Evolutionary conservation across 2,888 invertebrate species (phyloP), one percentile per base, ranked within the genome.

Genomic region (Andrena marginata): DNA sequence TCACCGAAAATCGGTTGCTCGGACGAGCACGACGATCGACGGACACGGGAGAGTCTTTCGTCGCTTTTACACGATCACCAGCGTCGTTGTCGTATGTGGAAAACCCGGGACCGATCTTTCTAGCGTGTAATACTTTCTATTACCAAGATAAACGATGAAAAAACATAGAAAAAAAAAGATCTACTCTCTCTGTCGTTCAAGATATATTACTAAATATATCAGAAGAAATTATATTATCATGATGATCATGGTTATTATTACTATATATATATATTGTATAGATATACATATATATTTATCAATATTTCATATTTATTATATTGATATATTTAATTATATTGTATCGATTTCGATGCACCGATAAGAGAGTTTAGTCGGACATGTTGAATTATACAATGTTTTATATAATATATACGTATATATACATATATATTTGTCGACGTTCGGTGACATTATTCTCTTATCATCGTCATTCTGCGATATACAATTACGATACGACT

Each of bases 251-350:
- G 80, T 65, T 85, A 77, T 68, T 76, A 77, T 80, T 77, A 86
- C 83, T 48, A 79, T 68, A 79, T 80, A 75, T 76, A 81, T 65
- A 80, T 48, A 74, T 82, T 73, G 70, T 68, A 80, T 65, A 73
- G 59, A 75, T 74, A 74, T 73, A 62, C 59, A 85, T n/a, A 79
- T 77, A 82, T 84, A 83, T 85, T 82, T 84, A 86, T 83, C 76
- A 76, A 86, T 84, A 88, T 86, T 87, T 86, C 89, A 87, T 89
- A 88, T 90, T 87, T 89, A 90, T 89, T 86, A 89, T 89, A 89
- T 85, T 72, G 81, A 90, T 86, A 90, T 89, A 89, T 88, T 88
- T 88, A 85, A 89, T 87, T 89, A 88, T 86, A 86, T 85, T 78
- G 76, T 87, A 88, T 88, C 85, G 65, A 82, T 78, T 79, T 81